phyloP scores from a whole-genome alignment of 1,140 invertebrate genomes.

The Ruditapes philippinarum region DNA sequence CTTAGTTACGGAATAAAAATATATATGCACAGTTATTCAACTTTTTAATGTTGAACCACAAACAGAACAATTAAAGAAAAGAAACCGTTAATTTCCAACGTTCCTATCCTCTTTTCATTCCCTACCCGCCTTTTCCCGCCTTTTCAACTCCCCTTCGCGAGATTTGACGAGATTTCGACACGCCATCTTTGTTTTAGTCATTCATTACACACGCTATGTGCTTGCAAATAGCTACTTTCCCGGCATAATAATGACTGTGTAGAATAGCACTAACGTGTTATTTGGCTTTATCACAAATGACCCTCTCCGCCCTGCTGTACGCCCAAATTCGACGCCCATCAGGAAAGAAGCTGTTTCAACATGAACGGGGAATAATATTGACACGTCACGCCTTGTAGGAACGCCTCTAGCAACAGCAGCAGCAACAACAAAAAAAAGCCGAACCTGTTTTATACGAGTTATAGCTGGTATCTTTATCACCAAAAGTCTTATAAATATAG shows the following conservation, averaged over 20 bases:
- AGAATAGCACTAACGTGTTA: conserved; percentile 40
- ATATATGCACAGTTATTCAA: not conserved
- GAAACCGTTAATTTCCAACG: not conserved
- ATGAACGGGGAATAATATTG: not conserved
- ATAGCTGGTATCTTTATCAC: no score
- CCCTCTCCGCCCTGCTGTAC: conserved; percentile 1
- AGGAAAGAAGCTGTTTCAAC: not conserved
- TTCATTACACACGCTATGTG: conserved; percentile 60
- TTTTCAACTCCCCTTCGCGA: conserved; percentile 23
- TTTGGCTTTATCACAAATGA: conserved; percentile 33
- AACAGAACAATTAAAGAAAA: conserved; percentile 9
- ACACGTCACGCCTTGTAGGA: not conserved
- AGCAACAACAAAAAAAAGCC: no score
- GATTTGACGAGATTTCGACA: conserved; percentile 49
- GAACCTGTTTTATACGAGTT: no score
- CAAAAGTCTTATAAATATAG: no score
- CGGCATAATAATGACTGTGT: conserved; percentile 43
- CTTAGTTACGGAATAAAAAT: no score
- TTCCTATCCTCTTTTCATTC: conserved; percentile 35
- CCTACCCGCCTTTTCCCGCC: conserved; percentile 49
- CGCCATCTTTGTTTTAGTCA: conserved; percentile 59
- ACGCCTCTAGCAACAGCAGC: not conserved
- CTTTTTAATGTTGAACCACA: not conserved
- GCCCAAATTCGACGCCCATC: conserved; percentile 30
- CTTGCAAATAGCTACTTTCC: conserved; percentile 34